Evolutionary conservation across 2,113 vertebrate species (phyloP), one percentile per base, ranked within the genome.

Genomic region (Macquaria australasica): DNA sequence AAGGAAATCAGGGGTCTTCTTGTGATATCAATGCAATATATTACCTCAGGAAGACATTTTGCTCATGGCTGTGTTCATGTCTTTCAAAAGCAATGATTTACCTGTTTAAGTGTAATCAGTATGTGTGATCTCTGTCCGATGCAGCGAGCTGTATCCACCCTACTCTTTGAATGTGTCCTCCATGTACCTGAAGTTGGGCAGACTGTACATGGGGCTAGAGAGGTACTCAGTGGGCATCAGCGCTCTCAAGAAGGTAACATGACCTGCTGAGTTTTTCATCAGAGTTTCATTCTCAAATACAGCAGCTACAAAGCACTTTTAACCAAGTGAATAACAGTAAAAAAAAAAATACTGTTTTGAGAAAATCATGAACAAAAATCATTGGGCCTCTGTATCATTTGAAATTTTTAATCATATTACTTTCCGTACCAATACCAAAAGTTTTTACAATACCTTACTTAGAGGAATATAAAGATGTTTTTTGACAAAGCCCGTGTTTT

Each of bases 151-250:
- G 84, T 99, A 99, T 45, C 97, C 98, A 0, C 71, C 96, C 55
- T 97, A 97, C 93, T 99, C 98, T 0, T 84, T 99, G 88, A 99
- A 99, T 0, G 97, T 99, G 88, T 98, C 98, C 28, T 99, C 98
- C 79, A 96, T 99, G 96, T 98, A 97, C 95, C 94, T 99, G 93
- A 99, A 99, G 90, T 63, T 99, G 66, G 98, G 97, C 6, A 90
- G 96, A 53, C 93, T 99, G 12, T 97, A 98, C 86, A 93, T 97
- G 93, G 94, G 93, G 0, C 88, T 98, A 87, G 96, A 97, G 6
- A 96, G 95, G 83, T 91, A 77, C 75, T 81, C 91, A 0, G 88
- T 91, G 2, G 98, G 96, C 7, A 84, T 96, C 41, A 96, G 89
- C 6, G 93, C 96, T 18, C 90, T 99, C 53, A 96, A 95, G 87